Evolutionary conservation across 2,113 vertebrate species (phyloP).

Genomic region (Mesitornis unicolor): DNA sequence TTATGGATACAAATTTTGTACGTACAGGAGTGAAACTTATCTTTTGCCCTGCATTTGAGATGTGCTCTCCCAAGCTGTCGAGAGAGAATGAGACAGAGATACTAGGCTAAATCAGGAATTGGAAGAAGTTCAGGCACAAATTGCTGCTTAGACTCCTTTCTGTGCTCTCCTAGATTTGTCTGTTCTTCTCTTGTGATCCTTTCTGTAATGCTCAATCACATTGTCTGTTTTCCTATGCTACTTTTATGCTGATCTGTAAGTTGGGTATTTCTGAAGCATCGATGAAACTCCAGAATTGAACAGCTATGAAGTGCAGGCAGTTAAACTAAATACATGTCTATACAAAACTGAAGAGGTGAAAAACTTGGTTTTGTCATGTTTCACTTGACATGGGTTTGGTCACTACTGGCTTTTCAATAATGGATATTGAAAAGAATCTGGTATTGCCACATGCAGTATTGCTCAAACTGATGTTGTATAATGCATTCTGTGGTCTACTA

Average conservation of each 20-base stretch:
- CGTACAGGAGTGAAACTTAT: not conserved
- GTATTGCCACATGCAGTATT: not conserved
- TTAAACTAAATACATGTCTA: not conserved
- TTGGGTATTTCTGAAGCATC: not conserved
- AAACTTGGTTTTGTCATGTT: not conserved
- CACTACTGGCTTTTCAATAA: not conserved
- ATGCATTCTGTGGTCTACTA: not conserved
- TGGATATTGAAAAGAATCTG: not conserved
- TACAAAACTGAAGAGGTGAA: not conserved
- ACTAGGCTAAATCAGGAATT: not conserved
- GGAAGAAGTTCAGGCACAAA: not conserved
- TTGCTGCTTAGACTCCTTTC: not conserved
- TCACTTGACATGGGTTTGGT: not conserved
- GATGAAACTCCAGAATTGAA: not conserved
- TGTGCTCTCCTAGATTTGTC: not conserved
- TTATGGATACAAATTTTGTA: not conserved
- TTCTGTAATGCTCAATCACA: not conserved
- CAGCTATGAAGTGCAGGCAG: not conserved
- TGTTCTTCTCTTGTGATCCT: not conserved
- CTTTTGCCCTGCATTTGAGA: not conserved
- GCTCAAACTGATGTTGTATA: not conserved
- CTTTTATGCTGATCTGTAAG: not conserved
- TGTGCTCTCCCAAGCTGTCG: not conserved
- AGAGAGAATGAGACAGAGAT: not conserved
- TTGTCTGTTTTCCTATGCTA: not conserved